phyloP scores from a whole-genome alignment of 1,140 invertebrate genomes.

The Dendrolimus punctatus region DNA sequence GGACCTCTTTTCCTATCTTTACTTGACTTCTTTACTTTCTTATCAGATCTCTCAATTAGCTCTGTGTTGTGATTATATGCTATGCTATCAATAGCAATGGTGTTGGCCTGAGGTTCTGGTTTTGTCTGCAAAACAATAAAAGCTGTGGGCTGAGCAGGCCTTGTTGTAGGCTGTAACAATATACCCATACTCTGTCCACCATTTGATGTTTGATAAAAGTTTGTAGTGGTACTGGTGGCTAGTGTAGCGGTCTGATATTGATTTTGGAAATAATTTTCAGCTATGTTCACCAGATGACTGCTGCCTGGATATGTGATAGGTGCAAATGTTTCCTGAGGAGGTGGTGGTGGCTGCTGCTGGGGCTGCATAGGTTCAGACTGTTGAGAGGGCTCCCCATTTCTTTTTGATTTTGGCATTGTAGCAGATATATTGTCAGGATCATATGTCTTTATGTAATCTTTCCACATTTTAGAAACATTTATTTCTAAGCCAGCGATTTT shows the following conservation, averaged over 20 bases:
- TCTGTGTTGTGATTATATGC: conserved; percentile 33
- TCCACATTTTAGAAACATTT: conserved; percentile 75
- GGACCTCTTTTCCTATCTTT: conserved; percentile 61
- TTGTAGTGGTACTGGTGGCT: conserved; percentile 33
- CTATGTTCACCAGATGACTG: conserved; percentile 65
- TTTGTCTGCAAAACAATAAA: conserved; percentile 62
- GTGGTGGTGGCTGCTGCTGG: conserved; percentile 24
- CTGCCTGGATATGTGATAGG: conserved; percentile 60
- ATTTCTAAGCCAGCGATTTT: conserved; percentile 71
- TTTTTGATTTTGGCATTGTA: conserved; percentile 62
- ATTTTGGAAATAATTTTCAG: conserved; percentile 67
- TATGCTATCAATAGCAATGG: conserved; percentile 35
- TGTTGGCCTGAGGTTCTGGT: conserved; percentile 41
- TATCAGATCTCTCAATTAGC: conserved; percentile 29
- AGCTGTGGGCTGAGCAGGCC: conserved; percentile 48
- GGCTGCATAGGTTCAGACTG: conserved; percentile 25
- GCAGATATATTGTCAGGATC: conserved; percentile 67
- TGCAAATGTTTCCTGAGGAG: conserved; percentile 41
- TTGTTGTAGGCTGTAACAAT: conserved; percentile 46
- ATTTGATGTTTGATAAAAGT: conserved; percentile 60
- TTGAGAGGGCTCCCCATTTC: conserved; percentile 36
- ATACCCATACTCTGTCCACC: conserved; percentile 54
- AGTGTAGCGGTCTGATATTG: conserved; percentile 53
- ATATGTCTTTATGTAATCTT: conserved; percentile 71
- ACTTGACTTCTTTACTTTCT: conserved; percentile 44